These are phyloP conservation scores for Euphonia xanthogaster DNA, from an alignment of 2,797 vertebrate species.

Conservation along the genomic window DNA sequence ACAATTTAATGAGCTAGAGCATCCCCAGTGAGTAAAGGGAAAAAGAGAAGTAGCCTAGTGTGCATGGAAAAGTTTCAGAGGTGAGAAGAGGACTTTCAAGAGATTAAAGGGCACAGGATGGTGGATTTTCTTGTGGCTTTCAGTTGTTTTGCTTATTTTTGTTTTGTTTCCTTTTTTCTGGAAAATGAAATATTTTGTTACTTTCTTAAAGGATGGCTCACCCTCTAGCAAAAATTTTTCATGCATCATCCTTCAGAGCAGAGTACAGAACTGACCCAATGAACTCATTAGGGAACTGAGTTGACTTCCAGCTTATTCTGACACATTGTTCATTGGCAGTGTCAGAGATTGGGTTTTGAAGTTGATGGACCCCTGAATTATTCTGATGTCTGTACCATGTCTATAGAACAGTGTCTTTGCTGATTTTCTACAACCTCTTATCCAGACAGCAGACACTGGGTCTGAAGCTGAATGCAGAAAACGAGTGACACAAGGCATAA, in stretches of 20 bases:
- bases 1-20: neutral
- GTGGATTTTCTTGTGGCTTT: neutral
- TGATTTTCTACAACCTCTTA: constrained; percentile 5
- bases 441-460: neutral
- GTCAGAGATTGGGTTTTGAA: neutral
- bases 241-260: neutral
- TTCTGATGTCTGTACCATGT: neutral
- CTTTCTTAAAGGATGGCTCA: neutral
- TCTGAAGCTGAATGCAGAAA: constrained; percentile 24
- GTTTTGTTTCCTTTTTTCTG: neutral
- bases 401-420: neutral
- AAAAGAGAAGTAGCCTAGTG: neutral
- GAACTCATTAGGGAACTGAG: neutral
- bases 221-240: neutral
- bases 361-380: neutral
- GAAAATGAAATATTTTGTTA: neutral
- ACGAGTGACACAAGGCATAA: neutral
- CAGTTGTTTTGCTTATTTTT: neutral
- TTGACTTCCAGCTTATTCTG: neutral
- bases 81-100: neutral
- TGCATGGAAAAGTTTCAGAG: neutral
- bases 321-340: neutral
- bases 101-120: neutral
- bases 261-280: neutral
- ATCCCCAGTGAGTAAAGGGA: neutral